Percentiles rank a stretch among this genome's conserved stretches.
These are phyloP conservation scores for Lobophora halterata DNA, from an alignment of 2,888 invertebrate species.

Conservation along the genomic window DNA sequence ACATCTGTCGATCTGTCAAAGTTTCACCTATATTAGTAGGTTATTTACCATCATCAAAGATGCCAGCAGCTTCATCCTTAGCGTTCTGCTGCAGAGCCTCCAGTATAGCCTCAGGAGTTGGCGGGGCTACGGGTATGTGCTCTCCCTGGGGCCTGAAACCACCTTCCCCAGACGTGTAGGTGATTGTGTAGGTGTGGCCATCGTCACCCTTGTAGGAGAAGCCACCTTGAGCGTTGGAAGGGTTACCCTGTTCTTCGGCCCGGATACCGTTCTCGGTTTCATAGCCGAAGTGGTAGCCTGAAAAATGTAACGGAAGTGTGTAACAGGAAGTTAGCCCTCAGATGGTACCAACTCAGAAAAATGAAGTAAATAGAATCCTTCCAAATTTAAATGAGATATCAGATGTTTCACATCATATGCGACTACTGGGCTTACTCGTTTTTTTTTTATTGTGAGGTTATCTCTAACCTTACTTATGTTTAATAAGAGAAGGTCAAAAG, in stretches of 20 bases:
- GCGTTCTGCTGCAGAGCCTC: slow-evolving; percentile 71
- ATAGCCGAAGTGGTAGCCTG: slow-evolving; percentile 63
- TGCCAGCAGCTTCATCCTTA: slow-evolving; percentile 77
- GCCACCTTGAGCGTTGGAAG: slow-evolving; percentile 64
- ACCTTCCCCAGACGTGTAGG: slow-evolving; percentile 78
- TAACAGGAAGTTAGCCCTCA: too few relatives aligned
- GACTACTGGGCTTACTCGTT: too few relatives aligned
- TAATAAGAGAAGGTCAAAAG: too few relatives aligned
- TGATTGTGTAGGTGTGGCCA: slow-evolving; percentile 74
- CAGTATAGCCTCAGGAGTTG: slow-evolving; percentile 79
- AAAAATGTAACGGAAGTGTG: too few relatives aligned
- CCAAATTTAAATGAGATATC: too few relatives aligned
- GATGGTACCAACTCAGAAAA: too few relatives aligned
- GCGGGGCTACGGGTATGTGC: slow-evolving; percentile 80
- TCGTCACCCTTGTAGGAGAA: slow-evolving; percentile 82
- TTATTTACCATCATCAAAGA: slow-evolving; percentile 72
- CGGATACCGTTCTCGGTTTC: slow-evolving; percentile 69
- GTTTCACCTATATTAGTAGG: too few relatives aligned
- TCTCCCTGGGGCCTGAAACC: slow-evolving; percentile 78
- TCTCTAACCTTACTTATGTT: too few relatives aligned
- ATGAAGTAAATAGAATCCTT: too few relatives aligned
- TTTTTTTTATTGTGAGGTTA: too few relatives aligned
- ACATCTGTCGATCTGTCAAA: too few relatives aligned
- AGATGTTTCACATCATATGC: too few relatives aligned
- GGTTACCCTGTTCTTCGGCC: slow-evolving; percentile 59